Evolutionary conservation across 1,140 invertebrate genomes (phyloP), one percentile per base, ranked within the genome.

Genomic region (Ridgeia piscesae): DNA sequence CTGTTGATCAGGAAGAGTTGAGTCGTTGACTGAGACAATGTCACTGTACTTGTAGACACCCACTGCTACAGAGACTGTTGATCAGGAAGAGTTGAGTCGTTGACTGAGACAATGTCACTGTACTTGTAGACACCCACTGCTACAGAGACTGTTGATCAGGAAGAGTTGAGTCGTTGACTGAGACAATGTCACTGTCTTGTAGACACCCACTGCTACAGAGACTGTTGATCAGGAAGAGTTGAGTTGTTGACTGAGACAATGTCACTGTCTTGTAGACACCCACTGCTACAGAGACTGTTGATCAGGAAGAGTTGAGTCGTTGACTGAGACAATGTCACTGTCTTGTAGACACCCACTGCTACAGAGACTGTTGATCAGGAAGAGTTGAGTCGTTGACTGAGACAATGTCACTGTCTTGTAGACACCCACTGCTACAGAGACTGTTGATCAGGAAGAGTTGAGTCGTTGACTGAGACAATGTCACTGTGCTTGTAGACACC

Each of bases 151-250:
- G 97, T 99, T 77, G 97, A 97, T 0, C 97, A 98, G 93, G 97
- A 98, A 93, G 97, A 97, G 92, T 96, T 99, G 92, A 97, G 98
- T 0, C 94, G 96, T 31, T 97, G 97, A 48, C 95, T 99, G 35
- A 95, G 97, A 42, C 95, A 96, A 14, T 98, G 98, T 95, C 95
- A n/a, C n/a, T n/a, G n/a, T n/a, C n/a, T n/a, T n/a, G n/a, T n/a
- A n/a, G n/a, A n/a, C n/a, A 42, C 92, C 95, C n/a, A 95, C 95
- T 93, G 95, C 96, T 94, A 95, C 95, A 4, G 94, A 95, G 93
- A 95, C 95, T 33, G 97, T 99, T 77, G 97, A 97, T 0, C 97
- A 98, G 93, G 97, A 98, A 93, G 97, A 97, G 92, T 96, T 99
- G 92, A 97, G 98, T 0, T 94, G 96, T 31, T 97, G 97, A 48